A percentile compares a stretch with the other conserved stretches of the same genome.
These are phyloP conservation scores for Actinia tenebrosa DNA, from an alignment of 64 coral and sea anemone species.

Conservation along the genomic window DNA sequence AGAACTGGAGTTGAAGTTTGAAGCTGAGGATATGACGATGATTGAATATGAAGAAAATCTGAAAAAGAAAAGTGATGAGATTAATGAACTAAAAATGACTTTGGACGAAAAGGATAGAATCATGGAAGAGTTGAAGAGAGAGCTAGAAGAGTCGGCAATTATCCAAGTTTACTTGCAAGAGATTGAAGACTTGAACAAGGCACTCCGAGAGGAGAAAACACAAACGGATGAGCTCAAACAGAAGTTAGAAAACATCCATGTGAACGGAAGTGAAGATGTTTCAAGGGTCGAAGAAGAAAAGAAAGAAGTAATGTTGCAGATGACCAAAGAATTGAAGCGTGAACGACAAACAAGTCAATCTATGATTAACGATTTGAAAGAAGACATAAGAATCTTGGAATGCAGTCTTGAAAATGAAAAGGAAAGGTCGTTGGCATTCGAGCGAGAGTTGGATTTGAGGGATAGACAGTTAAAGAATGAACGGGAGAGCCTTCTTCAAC, in stretches of 20 bases:
- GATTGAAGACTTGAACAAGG: slow-evolving; percentile 34
- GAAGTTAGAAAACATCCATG: slow-evolving; percentile 14
- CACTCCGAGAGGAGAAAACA: slow-evolving; percentile 5
- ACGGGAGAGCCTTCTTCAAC: slow-evolving; percentile 19
- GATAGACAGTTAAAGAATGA: slow-evolving; percentile 34
- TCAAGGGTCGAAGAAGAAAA: slow-evolving; percentile 45
- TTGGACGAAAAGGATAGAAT: slow-evolving; percentile 35
- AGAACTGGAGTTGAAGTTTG: slow-evolving; percentile 20
- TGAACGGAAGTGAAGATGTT: slow-evolving; percentile 29
- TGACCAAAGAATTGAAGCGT: slow-evolving; percentile 45
- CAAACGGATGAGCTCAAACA: slow-evolving; percentile 9
- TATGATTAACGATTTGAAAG: slow-evolving; percentile 46
- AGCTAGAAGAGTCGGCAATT: slow-evolving; percentile 29
- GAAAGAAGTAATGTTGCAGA: slow-evolving; percentile 40
- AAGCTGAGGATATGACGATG: slow-evolving; percentile 27
- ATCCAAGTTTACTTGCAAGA: slow-evolving; percentile 32
- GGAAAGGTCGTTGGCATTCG: slow-evolving; percentile 14
- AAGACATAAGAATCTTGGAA: slow-evolving; percentile 40
- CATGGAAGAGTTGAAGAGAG: slow-evolving; percentile 36
- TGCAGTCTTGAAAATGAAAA: slow-evolving; percentile 34
- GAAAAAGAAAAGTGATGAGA: slow-evolving; percentile 28
- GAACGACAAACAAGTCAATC: slow-evolving; percentile 45
- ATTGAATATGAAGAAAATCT: slow-evolving; percentile 35
- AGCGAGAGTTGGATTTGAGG: slow-evolving; percentile 21
- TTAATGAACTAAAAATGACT: slow-evolving; percentile 16